phyloP scores from a whole-genome alignment of 2,888 invertebrate genomes.

The Apodemia hepburni region DNA sequence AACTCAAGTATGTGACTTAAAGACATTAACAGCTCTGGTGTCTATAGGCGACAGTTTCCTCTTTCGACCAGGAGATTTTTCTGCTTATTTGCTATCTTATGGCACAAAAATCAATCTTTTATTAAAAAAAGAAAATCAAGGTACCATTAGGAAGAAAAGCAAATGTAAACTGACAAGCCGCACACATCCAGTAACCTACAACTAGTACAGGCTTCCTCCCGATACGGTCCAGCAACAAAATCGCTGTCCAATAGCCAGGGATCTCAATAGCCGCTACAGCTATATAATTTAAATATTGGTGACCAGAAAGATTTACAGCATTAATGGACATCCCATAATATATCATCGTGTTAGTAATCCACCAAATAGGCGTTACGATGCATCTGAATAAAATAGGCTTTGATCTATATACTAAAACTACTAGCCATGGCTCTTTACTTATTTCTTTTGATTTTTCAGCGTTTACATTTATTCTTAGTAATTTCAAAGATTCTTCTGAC shows the following conservation, averaged over 20 bases:
- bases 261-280: conserved; percentile 84
- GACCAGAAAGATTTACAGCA: conserved; percentile 83
- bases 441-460: conserved; percentile 48
- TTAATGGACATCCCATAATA: conserved; percentile 86
- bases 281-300: conserved; percentile 84
- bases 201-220: conserved; percentile 83
- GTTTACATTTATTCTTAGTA: conserved; percentile 56
- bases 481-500: conserved; percentile 73
- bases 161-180: conserved; percentile 80
- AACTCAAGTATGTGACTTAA: too few relatives aligned
- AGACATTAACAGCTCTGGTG: too few relatives aligned
- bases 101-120: too few relatives aligned
- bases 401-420: conserved; percentile 39
- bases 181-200: conserved; percentile 82
- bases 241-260: conserved; percentile 85
- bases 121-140: too few relatives aligned
- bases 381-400: too few relatives aligned
- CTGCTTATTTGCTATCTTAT: too few relatives aligned
- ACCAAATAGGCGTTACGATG: too few relatives aligned
- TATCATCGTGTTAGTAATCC: conserved; percentile 52
- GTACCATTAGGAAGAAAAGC: conserved; percentile 79
- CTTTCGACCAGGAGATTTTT: too few relatives aligned
- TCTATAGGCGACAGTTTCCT: too few relatives aligned
- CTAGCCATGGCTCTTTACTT: conserved; percentile 55
- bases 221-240: conserved; percentile 80